A percentile compares a stretch with the other conserved stretches of the same genome.
Conservation (phyloP, 2,113 vertebrate genomes). For the Vidua macroura region DNA sequence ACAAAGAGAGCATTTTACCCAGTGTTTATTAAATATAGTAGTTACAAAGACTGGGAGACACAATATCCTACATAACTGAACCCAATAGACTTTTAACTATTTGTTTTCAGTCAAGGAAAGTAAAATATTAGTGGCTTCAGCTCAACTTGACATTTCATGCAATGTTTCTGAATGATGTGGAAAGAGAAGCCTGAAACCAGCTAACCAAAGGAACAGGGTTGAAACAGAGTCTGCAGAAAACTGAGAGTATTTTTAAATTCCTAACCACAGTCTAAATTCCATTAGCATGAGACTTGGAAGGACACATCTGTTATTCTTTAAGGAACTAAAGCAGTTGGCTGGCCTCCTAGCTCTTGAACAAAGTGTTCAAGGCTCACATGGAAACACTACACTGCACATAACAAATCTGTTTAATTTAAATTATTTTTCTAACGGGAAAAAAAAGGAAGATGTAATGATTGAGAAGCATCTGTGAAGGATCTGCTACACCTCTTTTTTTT, state of each 20-base stretch:
- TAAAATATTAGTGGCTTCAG: background rate
- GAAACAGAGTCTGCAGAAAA: background rate
- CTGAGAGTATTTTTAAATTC: slow-evolving; percentile 28
- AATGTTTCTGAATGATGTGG: background rate
- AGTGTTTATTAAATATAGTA: background rate
- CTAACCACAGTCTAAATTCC: slow-evolving; percentile 55
- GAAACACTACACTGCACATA: slow-evolving; percentile 52
- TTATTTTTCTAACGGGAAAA: slow-evolving; percentile 41
- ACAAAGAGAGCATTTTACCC: background rate
- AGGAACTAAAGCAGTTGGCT: slow-evolving; percentile 69
- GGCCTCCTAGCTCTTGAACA: slow-evolving; percentile 68
- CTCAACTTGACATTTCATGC: background rate
- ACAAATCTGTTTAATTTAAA: slow-evolving; percentile 65
- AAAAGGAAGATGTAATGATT: slow-evolving; percentile 29
- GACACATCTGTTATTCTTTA: slow-evolving; percentile 74
- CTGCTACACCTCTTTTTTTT: background rate
- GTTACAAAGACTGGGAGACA: background rate
- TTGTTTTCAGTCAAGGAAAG: background rate
- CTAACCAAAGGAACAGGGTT: background rate
- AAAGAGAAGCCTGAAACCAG: background rate
- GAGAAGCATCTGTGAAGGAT: slow-evolving; percentile 49
- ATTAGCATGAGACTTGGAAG: slow-evolving; percentile 59
- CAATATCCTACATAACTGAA: background rate
- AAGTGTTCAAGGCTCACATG: slow-evolving; percentile 68
- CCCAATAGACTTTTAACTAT: background rate